Evolutionary conservation across 2,113 vertebrate species (phyloP).

Genomic region (Strix uralensis): DNA sequence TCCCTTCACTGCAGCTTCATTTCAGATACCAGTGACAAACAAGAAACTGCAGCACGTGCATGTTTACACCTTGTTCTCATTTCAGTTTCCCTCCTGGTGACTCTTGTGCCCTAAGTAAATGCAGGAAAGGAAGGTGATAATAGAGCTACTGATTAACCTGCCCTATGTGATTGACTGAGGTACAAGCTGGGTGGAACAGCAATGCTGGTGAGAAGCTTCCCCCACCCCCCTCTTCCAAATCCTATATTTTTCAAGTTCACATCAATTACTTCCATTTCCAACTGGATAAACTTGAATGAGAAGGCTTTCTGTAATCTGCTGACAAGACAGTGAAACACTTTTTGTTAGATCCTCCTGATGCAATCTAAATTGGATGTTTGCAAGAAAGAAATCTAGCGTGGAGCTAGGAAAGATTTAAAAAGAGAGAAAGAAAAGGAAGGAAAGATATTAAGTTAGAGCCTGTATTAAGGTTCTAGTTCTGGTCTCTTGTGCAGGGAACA

Average conservation of each 20-base stretch:
- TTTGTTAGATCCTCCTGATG: slow-evolving; percentile 4
- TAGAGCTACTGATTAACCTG: background rate
- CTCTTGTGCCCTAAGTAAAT: background rate
- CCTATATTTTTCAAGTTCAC: slow-evolving; percentile 37
- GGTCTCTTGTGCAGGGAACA: background rate
- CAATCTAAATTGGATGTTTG: background rate
- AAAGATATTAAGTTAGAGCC: background rate
- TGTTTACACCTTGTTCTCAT: background rate
- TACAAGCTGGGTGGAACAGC: background rate
- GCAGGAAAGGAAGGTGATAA: background rate
- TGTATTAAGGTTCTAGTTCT: background rate
- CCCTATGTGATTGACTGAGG: background rate
- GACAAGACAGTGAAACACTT: slow-evolving; percentile 3
- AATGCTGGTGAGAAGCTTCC: background rate
- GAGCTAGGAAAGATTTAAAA: background rate
- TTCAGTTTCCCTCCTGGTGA: background rate
- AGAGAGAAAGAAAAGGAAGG: background rate
- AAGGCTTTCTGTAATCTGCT: slow-evolving; percentile 1
- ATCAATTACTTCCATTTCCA: slow-evolving; percentile 48
- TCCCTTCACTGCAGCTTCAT: background rate
- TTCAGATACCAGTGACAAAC: background rate
- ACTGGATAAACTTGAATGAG: slow-evolving; percentile 43
- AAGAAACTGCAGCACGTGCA: background rate
- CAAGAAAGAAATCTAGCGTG: background rate
- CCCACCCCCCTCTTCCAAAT: background rate